These are phyloP conservation scores for Platynereis dumerilii DNA, from an alignment of 2,888 invertebrate genomes.

Conservation along the genomic window DNA sequence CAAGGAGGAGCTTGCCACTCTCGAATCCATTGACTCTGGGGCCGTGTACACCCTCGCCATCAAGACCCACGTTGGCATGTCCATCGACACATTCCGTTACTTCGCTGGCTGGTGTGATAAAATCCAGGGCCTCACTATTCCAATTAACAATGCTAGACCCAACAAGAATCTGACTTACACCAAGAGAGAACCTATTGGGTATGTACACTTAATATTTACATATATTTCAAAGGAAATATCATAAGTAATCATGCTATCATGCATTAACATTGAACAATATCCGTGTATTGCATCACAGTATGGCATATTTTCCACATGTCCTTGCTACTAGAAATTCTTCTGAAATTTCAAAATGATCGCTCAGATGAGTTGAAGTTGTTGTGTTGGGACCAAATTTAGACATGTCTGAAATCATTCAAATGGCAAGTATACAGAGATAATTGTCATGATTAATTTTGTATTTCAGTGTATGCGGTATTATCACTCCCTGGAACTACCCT, in stretches of 20 bases:
- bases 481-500: constrained; percentile 98
- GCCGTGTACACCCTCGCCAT: constrained; percentile 95
- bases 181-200: constrained; percentile 88
- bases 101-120: constrained; percentile 98
- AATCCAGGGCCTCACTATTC: constrained; percentile 89
- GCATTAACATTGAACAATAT: no score
- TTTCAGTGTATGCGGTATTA: constrained; percentile 83
- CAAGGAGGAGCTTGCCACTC: constrained; percentile 92
- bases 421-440: no score
- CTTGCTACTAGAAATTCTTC: no score
- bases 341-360: no score
- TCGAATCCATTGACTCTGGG: constrained; percentile 92
- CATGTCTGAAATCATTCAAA: no score
- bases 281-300: no score
- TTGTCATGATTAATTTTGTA: not conserved
- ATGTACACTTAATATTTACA: constrained; percentile 45
- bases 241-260: not conserved
- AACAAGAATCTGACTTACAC: constrained; percentile 89
- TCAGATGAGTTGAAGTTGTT: no score
- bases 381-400: no score
- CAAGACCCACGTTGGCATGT: constrained; percentile 98
- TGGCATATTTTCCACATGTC: no score
- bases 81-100: constrained; percentile 94
- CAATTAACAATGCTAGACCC: constrained; percentile 89
- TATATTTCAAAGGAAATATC: not conserved